Conservation (phyloP, 2,797 vertebrate genomes). For the Valencia hispanica region DNA sequence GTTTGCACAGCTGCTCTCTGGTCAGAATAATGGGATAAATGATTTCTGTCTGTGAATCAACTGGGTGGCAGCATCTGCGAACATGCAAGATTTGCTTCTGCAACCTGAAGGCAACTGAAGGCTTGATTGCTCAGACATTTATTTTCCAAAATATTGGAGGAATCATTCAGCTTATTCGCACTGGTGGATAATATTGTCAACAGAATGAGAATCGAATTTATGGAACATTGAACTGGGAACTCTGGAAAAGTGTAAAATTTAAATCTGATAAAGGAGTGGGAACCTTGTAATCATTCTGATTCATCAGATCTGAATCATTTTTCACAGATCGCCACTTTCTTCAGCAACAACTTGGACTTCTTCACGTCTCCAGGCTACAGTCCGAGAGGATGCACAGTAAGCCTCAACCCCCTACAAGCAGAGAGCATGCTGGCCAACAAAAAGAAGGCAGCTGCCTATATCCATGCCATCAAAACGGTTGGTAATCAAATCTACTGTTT, state of each 20-base stretch:
- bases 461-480: constrained; percentile 89
- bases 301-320: not conserved
- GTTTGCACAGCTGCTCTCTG: constrained; percentile 68
- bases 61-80: constrained; percentile 30
- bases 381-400: constrained; percentile 81
- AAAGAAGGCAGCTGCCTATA: constrained; percentile 88
- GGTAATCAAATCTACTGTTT: constrained; percentile 36
- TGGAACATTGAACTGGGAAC: constrained; percentile 1
- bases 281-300: not conserved
- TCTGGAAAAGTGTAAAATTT: too few relatives aligned
- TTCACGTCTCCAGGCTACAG: constrained; percentile 89
- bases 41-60: constrained; percentile 50
- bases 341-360: constrained; percentile 94
- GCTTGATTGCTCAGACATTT: constrained; percentile 44
- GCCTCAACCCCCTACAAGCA: constrained; percentile 88
- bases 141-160: constrained; percentile 26
- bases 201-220: constrained; percentile 18
- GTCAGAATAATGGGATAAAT: constrained; percentile 36
- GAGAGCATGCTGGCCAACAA: constrained; percentile 94
- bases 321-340: constrained; percentile 93
- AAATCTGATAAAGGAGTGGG: not conserved
- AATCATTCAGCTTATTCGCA: constrained; percentile 40
- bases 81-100: constrained; percentile 27
- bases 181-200: constrained; percentile 32
- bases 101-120: constrained; percentile 32